Conservation (phyloP, 2,888 invertebrate genomes). For the Microplitis deprimator region DNA sequence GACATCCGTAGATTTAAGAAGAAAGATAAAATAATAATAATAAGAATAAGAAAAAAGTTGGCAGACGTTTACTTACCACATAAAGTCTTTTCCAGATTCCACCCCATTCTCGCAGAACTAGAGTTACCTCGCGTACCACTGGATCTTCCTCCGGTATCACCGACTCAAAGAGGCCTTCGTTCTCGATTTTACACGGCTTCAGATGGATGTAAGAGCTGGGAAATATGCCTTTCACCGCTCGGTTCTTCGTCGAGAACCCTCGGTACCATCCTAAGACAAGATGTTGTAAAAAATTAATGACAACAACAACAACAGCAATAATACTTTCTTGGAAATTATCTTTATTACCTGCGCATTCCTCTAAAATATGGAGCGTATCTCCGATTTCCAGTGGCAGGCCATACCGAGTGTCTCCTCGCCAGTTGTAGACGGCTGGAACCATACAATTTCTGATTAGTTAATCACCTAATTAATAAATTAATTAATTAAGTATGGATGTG, state of each 20-base stretch:
- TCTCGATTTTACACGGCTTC: conserved; percentile 85
- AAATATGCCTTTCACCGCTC: conserved; percentile 81
- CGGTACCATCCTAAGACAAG: conserved; percentile 83
- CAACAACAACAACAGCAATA: conserved; percentile 1
- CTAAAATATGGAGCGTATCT: conserved; percentile 91
- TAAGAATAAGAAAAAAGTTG: conserved; percentile 29
- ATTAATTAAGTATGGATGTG: conserved; percentile 9
- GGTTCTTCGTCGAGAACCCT: conserved; percentile 86
- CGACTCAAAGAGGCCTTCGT: conserved; percentile 83
- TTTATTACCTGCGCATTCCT: conserved; percentile 85
- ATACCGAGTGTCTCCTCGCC: conserved; percentile 86
- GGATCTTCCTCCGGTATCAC: conserved; percentile 87
- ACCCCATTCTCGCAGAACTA: conserved; percentile 94
- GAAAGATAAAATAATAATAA: conserved; percentile 40
- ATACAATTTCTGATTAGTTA: conserved; percentile 40
- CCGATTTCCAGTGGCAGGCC: conserved; percentile 91
- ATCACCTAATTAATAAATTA: not conserved
- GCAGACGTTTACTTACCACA: conserved; percentile 79
- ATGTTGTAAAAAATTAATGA: conserved; percentile 53
- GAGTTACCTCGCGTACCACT: conserved; percentile 91
- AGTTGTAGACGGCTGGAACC: conserved; percentile 90
- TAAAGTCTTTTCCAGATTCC: conserved; percentile 92
- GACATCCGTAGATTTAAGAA: conserved; percentile 28
- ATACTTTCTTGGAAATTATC: too few species aligned
- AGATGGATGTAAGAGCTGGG: conserved; percentile 86